phyloP scores from a whole-genome alignment of 2,113 vertebrate genomes.

The Maccullochella peelii region DNA sequence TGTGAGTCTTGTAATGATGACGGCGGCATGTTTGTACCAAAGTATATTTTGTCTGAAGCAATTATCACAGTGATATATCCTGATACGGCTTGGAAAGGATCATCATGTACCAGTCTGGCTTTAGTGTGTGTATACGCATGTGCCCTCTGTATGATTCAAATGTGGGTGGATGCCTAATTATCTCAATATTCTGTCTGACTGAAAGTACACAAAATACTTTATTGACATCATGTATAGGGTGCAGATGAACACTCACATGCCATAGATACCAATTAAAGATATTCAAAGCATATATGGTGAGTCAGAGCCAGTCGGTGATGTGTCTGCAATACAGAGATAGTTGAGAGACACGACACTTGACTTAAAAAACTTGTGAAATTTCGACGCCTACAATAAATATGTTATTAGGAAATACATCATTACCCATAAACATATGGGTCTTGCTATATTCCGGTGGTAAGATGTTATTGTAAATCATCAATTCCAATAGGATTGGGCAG shows the following conservation, averaged over 20 bases:
- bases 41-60: not conserved
- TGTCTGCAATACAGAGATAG: constrained; percentile 9
- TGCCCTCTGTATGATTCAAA: constrained; percentile 22
- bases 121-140: not conserved
- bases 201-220: constrained; percentile 44
- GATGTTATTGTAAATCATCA: not conserved
- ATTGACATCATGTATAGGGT: constrained; percentile 33
- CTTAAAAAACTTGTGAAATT: constrained; percentile 13
- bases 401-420: constrained; percentile 24
- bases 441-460: not conserved
- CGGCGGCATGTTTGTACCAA: constrained; percentile 2
- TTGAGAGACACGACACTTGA: constrained; percentile 32
- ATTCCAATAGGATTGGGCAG: not conserved
- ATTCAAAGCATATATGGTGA: constrained; percentile 43
- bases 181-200: constrained; percentile 44
- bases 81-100: constrained; percentile 6
- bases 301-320: constrained; percentile 22
- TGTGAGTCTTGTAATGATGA: not conserved
- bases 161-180: constrained; percentile 60
- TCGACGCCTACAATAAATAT: constrained; percentile 21
- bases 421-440: not conserved
- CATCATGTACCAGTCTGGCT: constrained; percentile 13
- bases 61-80: constrained; percentile 31
- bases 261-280: constrained; percentile 49
- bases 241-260: constrained; percentile 41